phyloP scores from a whole-genome alignment of 2,113 vertebrate genomes.

The Ceyx melanurus region DNA sequence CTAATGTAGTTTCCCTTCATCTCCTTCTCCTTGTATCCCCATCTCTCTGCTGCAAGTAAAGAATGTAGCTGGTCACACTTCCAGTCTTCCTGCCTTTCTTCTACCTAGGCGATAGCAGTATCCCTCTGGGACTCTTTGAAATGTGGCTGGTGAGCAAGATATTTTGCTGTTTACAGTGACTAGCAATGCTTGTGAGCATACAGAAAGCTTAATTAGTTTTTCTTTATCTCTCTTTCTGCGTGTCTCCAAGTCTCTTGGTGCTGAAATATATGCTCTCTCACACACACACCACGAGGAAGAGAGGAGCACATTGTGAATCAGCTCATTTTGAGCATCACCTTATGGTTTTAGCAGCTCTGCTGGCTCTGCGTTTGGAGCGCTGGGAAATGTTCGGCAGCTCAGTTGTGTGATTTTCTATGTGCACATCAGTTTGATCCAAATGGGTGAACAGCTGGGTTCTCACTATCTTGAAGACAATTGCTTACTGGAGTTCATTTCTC shows the following conservation, averaged over 20 bases:
- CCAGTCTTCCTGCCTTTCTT: not conserved
- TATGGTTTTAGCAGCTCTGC: slow-evolving; percentile 44
- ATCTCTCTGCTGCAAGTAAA: not conserved
- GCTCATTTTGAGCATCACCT: slow-evolving; percentile 35
- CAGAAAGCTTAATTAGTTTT: slow-evolving; percentile 59
- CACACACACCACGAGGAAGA: not conserved
- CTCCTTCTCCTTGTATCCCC: not conserved
- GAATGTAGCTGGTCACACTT: not conserved
- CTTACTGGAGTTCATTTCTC: slow-evolving; percentile 42
- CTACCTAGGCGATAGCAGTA: not conserved
- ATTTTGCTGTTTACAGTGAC: slow-evolving; percentile 39
- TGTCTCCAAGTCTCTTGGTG: slow-evolving; percentile 4
- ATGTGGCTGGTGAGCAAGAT: slow-evolving; percentile 4
- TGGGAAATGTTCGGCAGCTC: slow-evolving; percentile 55
- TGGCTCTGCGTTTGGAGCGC: slow-evolving; percentile 26
- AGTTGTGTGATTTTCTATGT: not conserved
- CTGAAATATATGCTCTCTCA: slow-evolving; percentile 13
- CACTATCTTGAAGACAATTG: slow-evolving; percentile 46
- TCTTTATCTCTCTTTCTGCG: slow-evolving; percentile 14
- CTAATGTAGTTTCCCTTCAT: not conserved
- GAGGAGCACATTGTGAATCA: slow-evolving; percentile 7
- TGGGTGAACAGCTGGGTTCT: slow-evolving; percentile 65
- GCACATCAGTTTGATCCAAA: slow-evolving; percentile 58
- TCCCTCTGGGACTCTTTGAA: slow-evolving; percentile 18
- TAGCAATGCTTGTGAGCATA: slow-evolving; percentile 17